Evolutionary conservation across 2,888 invertebrate genomes (phyloP).

Genomic region (Cancer borealis): DNA sequence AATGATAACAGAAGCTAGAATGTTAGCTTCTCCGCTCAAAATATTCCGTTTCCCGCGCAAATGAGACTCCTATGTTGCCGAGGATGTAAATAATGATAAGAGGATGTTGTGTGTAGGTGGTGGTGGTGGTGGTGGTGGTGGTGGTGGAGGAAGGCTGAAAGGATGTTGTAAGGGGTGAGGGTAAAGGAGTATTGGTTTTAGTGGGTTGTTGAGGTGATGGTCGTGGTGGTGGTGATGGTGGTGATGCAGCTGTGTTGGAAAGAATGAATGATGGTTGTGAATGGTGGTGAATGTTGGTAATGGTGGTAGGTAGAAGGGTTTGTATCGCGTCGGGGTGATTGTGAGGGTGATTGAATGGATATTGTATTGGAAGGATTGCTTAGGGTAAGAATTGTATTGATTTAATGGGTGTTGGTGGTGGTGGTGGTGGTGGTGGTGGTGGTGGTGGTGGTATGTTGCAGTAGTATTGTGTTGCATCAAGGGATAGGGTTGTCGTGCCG

Average conservation of each 20-base stretch:
- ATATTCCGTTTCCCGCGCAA: background rate
- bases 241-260: background rate
- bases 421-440: background rate
- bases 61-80: background rate
- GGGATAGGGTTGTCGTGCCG: no score
- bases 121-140: background rate
- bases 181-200: background rate
- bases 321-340: no score
- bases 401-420: background rate
- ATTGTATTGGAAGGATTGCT: no score
- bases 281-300: background rate
- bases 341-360: no score
- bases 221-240: background rate
- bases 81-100: background rate
- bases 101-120: background rate
- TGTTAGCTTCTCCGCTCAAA: conserved; percentile 15
- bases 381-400: no score
- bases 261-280: no score
- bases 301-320: background rate
- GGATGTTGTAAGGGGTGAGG: background rate
- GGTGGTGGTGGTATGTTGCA: background rate
- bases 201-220: background rate
- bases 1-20: conserved; percentile 26
- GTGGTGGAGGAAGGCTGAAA: background rate
- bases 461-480: background rate